These are phyloP conservation scores for Drosophila rubida DNA, from an alignment of 2,888 invertebrate species.

Conservation along the genomic window DNA sequence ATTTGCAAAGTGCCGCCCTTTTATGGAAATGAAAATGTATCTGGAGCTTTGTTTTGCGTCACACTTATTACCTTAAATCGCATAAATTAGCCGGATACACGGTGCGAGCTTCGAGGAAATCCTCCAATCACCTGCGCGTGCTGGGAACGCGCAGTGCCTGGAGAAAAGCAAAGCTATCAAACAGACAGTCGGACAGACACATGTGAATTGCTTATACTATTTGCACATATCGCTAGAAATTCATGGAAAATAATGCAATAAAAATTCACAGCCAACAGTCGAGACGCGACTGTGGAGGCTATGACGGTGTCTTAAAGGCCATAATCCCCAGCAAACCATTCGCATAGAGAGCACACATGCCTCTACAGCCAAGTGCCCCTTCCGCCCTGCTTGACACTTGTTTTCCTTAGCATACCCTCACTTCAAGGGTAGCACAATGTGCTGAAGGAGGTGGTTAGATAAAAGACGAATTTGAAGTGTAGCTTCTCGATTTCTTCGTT, in stretches of 20 bases:
- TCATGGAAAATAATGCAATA: conserved; percentile 83
- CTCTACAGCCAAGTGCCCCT: conserved; percentile 22
- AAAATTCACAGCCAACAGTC: conserved; percentile 81
- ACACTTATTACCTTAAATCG: conserved; percentile 43
- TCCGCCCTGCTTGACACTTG: conserved; percentile 40
- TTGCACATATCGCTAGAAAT: conserved; percentile 80
- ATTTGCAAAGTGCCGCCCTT: neutral
- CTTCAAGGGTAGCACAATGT: neutral
- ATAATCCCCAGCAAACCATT: conserved; percentile 41
- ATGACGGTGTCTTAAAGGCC: conserved; percentile 50
- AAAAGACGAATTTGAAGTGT: neutral
- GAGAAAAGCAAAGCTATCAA: conserved; percentile 12
- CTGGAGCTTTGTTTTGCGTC: conserved; percentile 16
- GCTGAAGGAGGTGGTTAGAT: neutral
- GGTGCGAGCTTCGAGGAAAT: conserved; percentile 10
- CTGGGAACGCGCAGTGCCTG: conserved; percentile 8
- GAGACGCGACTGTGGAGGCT: conserved; percentile 24
- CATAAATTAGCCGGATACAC: conserved; percentile 58
- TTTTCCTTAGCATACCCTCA: conserved; percentile 30
- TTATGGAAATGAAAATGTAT: conserved; percentile 55
- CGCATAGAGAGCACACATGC: neutral
- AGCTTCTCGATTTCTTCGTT: no score
- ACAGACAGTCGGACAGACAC: conserved; percentile 9
- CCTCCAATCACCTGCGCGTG: conserved; percentile 51
- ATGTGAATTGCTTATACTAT: conserved; percentile 65